Evolutionary conservation across 2,797 vertebrate genomes (phyloP), one percentile per base, ranked within the genome.

Genomic region (Pseudochromis fuscus): DNA sequence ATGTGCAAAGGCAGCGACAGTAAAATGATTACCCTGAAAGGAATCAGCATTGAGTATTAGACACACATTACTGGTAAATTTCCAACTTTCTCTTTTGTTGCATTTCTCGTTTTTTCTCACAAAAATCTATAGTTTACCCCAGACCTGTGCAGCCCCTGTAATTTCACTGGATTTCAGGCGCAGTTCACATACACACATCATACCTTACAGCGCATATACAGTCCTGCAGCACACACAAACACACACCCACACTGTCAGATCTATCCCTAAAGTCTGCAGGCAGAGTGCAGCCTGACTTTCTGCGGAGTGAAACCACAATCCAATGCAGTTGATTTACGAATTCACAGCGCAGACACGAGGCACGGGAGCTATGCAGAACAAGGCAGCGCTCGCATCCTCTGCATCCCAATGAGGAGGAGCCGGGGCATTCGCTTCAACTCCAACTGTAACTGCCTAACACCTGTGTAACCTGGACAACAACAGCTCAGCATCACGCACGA

Each of bases 351-450:
- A 50, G 82, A 68, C 69, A 67, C 63, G 2, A 76, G 60, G 71
- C 78, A 81, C 82, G 58, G 84, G 64, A 60, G 78, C 73, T 84
- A 71, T 82, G 82, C 87, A 83, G 86, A 81, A 44, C 25, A 65
- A 84, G 62, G 88, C 83, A 77, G 78, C 6, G 28, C 25, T 15
- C 44, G 37, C 85, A 15, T 79, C 83, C 72, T 44, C 83, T 87
- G 88, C 87, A 92, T 92, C 77, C 90, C 84, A 91, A 92, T 91
- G 87, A 93, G 84, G 87, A 93, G 84, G 58, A 62, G 59, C 57
- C 72, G 31, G n/a, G 50, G 58, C 77, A n/a, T 59, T 38, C 16
- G 70, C 69, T 52, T 68, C 56, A 83, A 62, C 69, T 68, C 63
- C 69, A 59, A 80, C 74, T 79, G 76, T 55, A 82, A 66, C 72